Conservation (phyloP, 2,888 invertebrate genomes). For the Calliscelio sp. region DNA sequence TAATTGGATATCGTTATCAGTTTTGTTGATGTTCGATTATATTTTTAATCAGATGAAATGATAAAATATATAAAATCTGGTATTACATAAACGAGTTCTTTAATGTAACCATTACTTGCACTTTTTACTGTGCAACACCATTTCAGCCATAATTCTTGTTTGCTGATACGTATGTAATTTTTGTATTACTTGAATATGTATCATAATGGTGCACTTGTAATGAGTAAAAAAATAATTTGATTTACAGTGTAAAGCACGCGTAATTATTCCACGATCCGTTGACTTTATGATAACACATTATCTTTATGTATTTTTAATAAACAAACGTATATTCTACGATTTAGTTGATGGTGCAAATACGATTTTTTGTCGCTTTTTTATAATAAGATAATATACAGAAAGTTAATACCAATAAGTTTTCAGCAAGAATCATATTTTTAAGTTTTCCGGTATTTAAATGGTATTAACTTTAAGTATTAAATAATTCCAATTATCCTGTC, state of each 20-base stretch:
- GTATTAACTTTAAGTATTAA: too few relatives aligned
- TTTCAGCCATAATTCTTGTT: neutral
- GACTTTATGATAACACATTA: constrained; percentile 10
- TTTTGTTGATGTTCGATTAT: constrained; percentile 19
- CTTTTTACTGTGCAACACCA: constrained; percentile 14
- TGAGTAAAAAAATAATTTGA: constrained; percentile 14
- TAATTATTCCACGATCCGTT: neutral
- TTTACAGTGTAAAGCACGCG: constrained; percentile 4
- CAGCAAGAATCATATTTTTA: too few relatives aligned
- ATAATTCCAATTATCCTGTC: too few relatives aligned
- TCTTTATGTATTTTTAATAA: neutral
- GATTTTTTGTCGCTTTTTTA: too few relatives aligned
- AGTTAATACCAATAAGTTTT: too few relatives aligned
- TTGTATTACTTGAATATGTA: neutral
- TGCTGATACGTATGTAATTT: neutral
- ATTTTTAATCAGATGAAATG: constrained; percentile 15
- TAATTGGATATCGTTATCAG: constrained; percentile 28
- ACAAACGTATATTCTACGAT: neutral
- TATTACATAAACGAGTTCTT: constrained; percentile 24
- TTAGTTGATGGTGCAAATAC: too few relatives aligned
- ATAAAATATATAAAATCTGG: constrained; percentile 5
- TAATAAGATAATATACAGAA: too few relatives aligned
- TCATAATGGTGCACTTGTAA: neutral
- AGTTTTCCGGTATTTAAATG: too few relatives aligned
- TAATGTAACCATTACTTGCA: constrained; percentile 32